These are phyloP conservation scores for Thripadectes ignobilis DNA, from an alignment of 2,797 vertebrate genomes.

Conservation along the genomic window DNA sequence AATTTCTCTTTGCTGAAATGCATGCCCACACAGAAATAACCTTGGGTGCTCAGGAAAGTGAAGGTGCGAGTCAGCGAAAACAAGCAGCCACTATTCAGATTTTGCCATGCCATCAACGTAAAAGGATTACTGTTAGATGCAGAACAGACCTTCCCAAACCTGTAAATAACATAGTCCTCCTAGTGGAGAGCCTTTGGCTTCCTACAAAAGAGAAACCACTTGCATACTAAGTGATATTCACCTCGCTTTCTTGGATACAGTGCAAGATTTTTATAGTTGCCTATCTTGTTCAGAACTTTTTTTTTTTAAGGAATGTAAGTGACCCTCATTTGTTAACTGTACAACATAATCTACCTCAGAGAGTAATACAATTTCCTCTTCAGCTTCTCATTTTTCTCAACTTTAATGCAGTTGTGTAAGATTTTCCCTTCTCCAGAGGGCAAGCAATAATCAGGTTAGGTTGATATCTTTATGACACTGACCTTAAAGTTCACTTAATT, in stretches of 20 bases:
- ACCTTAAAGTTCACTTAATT: constrained; percentile 47
- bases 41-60: not conserved
- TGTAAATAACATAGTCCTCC: not conserved
- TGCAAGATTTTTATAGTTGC: not conserved
- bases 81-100: not conserved
- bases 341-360: constrained; percentile 61
- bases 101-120: not conserved
- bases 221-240: constrained; percentile 21
- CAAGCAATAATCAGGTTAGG: constrained; percentile 65
- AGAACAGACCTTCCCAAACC: not conserved
- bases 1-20: not conserved
- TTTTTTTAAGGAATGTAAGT: constrained; percentile 35
- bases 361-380: constrained; percentile 73
- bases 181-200: not conserved
- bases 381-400: constrained; percentile 70
- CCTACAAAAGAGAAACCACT: constrained; percentile 34
- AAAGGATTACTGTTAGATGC: not conserved
- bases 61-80: not conserved
- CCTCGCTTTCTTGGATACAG: not conserved
- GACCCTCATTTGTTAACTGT: constrained; percentile 47
- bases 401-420: constrained; percentile 66
- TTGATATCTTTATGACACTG: constrained; percentile 24
- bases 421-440: constrained; percentile 60
- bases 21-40: not conserved
- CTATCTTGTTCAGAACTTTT: not conserved